Evolutionary conservation across 2,797 vertebrate species (phyloP), one percentile per base, ranked within the genome.

Genomic region (Poecilia gillii): DNA sequence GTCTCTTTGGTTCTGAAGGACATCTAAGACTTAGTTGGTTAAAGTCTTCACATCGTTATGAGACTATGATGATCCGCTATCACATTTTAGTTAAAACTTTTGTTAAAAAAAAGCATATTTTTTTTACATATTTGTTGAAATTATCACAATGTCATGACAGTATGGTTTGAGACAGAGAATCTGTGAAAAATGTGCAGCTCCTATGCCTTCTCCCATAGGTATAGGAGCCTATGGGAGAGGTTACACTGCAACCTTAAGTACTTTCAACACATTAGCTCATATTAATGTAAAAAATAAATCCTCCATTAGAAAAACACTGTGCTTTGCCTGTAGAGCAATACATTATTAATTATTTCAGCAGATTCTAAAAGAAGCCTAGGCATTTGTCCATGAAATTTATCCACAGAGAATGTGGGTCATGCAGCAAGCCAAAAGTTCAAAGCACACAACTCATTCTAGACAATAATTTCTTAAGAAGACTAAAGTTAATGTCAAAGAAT

Each of bases 311-410:
- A 59, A 20, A 57, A 59, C 9, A 20, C 39, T 20, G 71, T 39
- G 47, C 33, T n/a, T 51, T 1, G 11, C 41, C 51, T 8, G 2
- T 45, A 3, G 68, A 72, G 53, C 13, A 46, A 47, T 78, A 25
- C 28, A 78, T 49, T 78, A 41, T 78, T 9, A 47, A 59, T 47
- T 13, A 31, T 75, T n/a, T 70, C 36, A 59, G 43, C 43, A 78
- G 8, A 49, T 70, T 70, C 43, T 62, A 28, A 73, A 73, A 14
- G 70, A 77, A 70, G 28, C 25, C 41, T 31, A 31, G 62, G 25
- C 62, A 76, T 68, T 41, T 72, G 70, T 78, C 77, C 77, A 78
- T 49, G 31, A 64, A 59, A 45, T 73, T 45, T 47, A 31, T 49
- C 25, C 49, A 18, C 43, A 49, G 45, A 78, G 33, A 78, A 62